phyloP scores from a whole-genome alignment of 1,140 invertebrate genomes.

The Amyelois transitella region DNA sequence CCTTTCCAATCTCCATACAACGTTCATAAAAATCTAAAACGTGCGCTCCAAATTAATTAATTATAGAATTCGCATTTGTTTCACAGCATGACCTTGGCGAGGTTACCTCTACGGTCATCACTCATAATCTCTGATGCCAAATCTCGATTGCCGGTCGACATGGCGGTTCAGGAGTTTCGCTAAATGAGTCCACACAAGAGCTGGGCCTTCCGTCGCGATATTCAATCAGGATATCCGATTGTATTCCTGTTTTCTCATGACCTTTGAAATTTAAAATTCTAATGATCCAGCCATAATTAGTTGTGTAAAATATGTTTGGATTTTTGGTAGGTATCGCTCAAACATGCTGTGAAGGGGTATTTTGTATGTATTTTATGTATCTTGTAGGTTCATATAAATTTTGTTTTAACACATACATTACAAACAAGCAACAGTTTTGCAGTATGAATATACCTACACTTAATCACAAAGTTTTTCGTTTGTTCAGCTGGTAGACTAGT shows the following conservation, averaged over 20 bases:
- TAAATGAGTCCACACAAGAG: slow-evolving; percentile 17
- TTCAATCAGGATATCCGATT: slow-evolving; percentile 2
- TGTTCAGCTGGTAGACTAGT: too few species aligned
- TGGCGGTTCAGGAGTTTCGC: slow-evolving; percentile 44
- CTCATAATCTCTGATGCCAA: slow-evolving; percentile 43
- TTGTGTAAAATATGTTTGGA: too few species aligned
- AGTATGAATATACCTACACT: too few species aligned
- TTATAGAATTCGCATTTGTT: slow-evolving; percentile 46
- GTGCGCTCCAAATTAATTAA: slow-evolving; percentile 34
- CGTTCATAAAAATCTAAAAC: slow-evolving; percentile 13
- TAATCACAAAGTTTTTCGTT: too few species aligned
- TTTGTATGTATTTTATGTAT: neutral
- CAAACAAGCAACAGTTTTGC: too few species aligned
- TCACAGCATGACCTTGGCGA: slow-evolving; percentile 50
- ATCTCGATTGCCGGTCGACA: slow-evolving; percentile 43
- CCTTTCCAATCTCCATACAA: too few species aligned
- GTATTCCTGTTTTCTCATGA: neutral
- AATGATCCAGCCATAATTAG: too few species aligned
- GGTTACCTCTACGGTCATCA: slow-evolving; percentile 48
- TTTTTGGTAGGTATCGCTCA: too few species aligned
- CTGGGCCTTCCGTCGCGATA: slow-evolving; percentile 6
- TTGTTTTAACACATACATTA: too few species aligned
- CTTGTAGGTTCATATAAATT: too few species aligned
- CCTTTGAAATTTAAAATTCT: neutral
- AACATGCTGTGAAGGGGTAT: neutral